Evolutionary conservation across 2,888 invertebrate species (phyloP).

Genomic region (Hydraecia micacea): DNA sequence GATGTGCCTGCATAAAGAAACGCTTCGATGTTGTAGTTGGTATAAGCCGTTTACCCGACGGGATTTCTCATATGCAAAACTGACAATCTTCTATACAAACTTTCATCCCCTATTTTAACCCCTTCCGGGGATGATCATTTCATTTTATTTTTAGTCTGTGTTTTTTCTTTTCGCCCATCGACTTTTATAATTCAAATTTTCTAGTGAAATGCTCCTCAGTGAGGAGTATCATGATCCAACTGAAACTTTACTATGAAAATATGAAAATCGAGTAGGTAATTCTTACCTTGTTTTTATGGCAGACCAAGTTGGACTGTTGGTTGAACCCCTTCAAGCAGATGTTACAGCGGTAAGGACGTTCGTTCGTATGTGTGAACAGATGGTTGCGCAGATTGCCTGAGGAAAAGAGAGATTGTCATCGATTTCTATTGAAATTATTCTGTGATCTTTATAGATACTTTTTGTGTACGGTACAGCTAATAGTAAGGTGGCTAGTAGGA

Average conservation of each 20-base stretch:
- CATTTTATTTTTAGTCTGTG: not conserved
- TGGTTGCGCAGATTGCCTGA: conserved; percentile 94
- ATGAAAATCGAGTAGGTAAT: not conserved
- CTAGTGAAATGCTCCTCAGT: not conserved
- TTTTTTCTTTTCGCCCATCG: not conserved
- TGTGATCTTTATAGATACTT: too few relatives aligned
- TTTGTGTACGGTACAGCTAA: not conserved
- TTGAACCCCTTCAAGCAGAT: conserved; percentile 94
- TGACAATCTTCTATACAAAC: not conserved
- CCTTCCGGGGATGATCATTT: not conserved
- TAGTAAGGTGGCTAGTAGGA: not conserved
- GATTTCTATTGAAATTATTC: not conserved
- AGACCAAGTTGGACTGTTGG: conserved; percentile 95
- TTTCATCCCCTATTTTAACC: not conserved
- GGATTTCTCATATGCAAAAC: not conserved
- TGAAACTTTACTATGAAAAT: not conserved
- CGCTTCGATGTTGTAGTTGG: not conserved
- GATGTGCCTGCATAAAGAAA: conserved; percentile 74
- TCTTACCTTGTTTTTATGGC: conserved; percentile 93
- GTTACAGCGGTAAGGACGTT: conserved; percentile 94
- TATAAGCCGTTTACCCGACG: not conserved
- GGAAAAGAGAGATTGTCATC: not conserved
- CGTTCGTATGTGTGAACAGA: conserved; percentile 94
- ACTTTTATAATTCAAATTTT: not conserved
- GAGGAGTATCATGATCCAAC: not conserved